Conservation (phyloP, 2,888 invertebrate species). For the Sinhomidia bicolor region DNA sequence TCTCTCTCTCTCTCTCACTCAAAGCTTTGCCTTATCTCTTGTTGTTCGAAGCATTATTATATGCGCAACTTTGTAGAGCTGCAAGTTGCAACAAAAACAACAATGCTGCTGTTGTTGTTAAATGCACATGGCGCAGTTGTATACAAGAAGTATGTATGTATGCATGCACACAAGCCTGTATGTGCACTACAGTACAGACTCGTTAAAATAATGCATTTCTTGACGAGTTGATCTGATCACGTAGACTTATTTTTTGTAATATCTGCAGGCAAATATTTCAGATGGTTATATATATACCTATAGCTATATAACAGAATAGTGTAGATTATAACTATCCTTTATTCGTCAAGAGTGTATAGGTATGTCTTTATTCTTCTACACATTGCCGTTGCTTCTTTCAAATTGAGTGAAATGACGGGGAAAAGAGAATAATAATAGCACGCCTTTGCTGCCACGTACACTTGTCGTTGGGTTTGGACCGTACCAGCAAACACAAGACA, state of each 20-base stretch:
- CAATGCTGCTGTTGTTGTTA: not conserved
- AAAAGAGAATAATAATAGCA: not conserved
- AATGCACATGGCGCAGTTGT: slow-evolving; percentile 38
- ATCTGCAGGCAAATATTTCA: no score
- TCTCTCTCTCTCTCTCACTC: no score
- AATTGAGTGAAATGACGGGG: not conserved
- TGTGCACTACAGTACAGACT: not conserved
- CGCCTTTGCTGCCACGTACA: slow-evolving; percentile 16
- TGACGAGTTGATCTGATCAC: slow-evolving; percentile 15
- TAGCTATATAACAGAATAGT: no score
- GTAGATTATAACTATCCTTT: no score
- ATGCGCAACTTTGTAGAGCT: slow-evolving; percentile 41
- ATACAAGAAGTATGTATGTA: not conserved
- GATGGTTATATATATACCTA: no score
- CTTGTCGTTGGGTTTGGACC: slow-evolving; percentile 5
- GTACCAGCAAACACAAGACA: not conserved
- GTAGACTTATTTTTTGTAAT: not conserved
- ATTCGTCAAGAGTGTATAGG: no score
- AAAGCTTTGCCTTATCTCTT: no score
- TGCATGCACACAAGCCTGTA: not conserved
- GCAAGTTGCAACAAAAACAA: slow-evolving; percentile 26
- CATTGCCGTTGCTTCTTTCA: not conserved
- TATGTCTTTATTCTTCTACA: no score
- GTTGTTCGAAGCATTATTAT: slow-evolving; percentile 48
- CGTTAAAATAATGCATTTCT: not conserved